Evolutionary conservation across 2,797 vertebrate genomes (phyloP), one percentile per base, ranked within the genome.

Genomic region (Furcifer pardalis): DNA sequence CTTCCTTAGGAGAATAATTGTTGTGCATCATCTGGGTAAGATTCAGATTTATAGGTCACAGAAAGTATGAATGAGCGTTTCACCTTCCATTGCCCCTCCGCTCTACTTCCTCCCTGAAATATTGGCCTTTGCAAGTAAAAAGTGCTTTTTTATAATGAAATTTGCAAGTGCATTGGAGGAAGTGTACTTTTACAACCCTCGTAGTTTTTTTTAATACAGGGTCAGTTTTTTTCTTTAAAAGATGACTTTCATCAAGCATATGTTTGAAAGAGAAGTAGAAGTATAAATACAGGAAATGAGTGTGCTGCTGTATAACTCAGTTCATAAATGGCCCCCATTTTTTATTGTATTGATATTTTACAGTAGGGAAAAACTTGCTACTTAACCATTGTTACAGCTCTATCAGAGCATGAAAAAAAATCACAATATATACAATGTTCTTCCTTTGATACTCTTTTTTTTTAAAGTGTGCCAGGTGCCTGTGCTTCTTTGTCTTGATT

Each of bases 261-360:
- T 89, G 91, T 93, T 92, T 93, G 90, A 94, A 93, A 90, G 86
- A 88, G 92, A 94, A 93, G 87, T 93, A 89, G 90, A 94, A 92
- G 91, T 93, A 94, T 92, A 93, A 93, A 90, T 93, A 93, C 92
- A 94, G 92, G 93, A 94, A 94, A 94, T 94, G 91, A 94, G 90
- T 92, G 87, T 94, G 91, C 91, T 90, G 89, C 92, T 92, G 86
- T 89, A 94, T 92, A 90, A 87, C 90, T 86, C 88, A 91, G 90
- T 93, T 93, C 91, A 93, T 94, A 93, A 94, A 92, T 92, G 91
- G 87, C 63, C 89, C 85, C 81, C 90, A 90, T 93, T 93, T 92
- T 90, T 72, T 92, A 94, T 94, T 91, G 93, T 91, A 90, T 91
- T 93, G 90, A 89, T 90, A 86, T 92, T 91, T 93, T 92, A 92